Base-by-base conservation (phyloP, 2,113 vertebrate species). In the Pholis gunnellus region DNA sequence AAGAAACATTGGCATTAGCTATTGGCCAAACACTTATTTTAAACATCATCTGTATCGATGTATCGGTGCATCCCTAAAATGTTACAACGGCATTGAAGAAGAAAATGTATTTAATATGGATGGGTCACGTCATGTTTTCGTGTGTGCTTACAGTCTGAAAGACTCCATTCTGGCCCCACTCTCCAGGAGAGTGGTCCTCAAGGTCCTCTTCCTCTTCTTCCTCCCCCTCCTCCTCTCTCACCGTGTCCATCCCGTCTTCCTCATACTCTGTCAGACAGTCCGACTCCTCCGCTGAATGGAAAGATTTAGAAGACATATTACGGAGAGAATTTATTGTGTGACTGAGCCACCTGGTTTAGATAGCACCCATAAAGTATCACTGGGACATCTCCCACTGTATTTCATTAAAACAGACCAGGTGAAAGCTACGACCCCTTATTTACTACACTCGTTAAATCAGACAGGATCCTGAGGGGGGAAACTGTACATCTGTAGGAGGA, bases 251-350 rank as follows among this genome's bases (percentile, higher is more conserved):
- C 0, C 91, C 96, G 0, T 98, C 97, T 2, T 98, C 97, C 86
- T 99, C 97, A 0, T 97, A 97, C 83, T 98, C 97, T 0, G 97
- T 98, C 91, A 97, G 95, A 88, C 96, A 97, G 75, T 99, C 97
- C 0, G 97, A 99, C 81, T 98, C 97, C 67, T 98, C 97, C 9
- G 95, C 95, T 95, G 83, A 56, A 48, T 0, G 57, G 69, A 80
- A 54, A 88, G 81, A 88, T 87, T 89, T 82, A 82, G 54, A 81
- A 46, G 63, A 84, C 20, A 78, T 65, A 75, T 88, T 79, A 75
- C n/a, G 18, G 48, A 61, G 20, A 64, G 3, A 25, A 83, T 82
- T 75, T 75, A 84, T 68, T 9, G 61, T 4, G 10, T 36, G 38
- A 56, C 44, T 73, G 46, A 72, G 29, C 38, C 46, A 36, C 66